phyloP scores from a whole-genome alignment of 2,113 vertebrate species.

The Megatriorchis doriae region DNA sequence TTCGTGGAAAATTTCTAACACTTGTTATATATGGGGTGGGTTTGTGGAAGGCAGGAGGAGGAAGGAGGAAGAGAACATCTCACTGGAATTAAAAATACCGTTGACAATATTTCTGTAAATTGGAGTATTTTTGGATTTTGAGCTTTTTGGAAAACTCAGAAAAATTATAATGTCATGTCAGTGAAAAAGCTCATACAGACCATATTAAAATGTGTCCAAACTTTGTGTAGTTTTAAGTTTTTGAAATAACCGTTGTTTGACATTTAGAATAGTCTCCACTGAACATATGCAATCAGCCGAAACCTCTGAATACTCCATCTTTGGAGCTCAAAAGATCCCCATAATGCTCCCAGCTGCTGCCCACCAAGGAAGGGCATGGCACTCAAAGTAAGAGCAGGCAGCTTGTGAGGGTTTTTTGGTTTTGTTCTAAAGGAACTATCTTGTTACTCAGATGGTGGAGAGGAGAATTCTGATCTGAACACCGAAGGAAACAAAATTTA shows the following conservation, averaged over 20 bases:
- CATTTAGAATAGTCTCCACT: not conserved
- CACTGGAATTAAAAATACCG: not conserved
- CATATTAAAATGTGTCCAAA: not conserved
- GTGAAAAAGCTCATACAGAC: not conserved
- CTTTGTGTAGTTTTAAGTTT: not conserved
- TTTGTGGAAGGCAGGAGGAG: not conserved
- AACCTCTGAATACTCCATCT: not conserved
- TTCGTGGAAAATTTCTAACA: not conserved
- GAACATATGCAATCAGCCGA: not conserved
- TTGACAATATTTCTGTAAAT: not conserved
- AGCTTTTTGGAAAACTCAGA: not conserved
- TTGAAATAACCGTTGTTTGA: not conserved
- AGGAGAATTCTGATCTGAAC: not conserved
- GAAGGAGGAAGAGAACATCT: not conserved
- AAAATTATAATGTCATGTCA: not conserved
- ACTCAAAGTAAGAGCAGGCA: not conserved
- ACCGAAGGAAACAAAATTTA: not conserved
- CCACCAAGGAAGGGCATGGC: not conserved
- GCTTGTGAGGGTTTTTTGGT: not conserved
- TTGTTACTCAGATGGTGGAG: not conserved
- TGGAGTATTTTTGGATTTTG: not conserved
- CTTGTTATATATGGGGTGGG: not conserved
- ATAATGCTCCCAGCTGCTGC: not conserved
- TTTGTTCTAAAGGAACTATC: not conserved
- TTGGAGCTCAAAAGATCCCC: not conserved